Evolutionary conservation across 2,113 vertebrate genomes (phyloP).

Genomic region (Tringa solitaria): DNA sequence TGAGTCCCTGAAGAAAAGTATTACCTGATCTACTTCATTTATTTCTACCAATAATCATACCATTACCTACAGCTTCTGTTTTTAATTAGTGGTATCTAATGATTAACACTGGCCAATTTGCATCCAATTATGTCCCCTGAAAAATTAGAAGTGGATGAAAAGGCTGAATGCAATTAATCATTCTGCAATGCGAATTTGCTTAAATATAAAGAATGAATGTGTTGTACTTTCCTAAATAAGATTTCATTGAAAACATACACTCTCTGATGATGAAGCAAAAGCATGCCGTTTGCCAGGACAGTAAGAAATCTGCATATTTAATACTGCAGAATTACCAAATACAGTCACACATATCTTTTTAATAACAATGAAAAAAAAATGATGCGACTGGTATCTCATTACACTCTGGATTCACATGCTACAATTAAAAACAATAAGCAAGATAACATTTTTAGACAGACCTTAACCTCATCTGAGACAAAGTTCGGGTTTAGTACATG

Average conservation of each 20-base stretch:
- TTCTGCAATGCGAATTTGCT: slow-evolving; percentile 12
- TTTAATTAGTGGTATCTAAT: slow-evolving; percentile 76
- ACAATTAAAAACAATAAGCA: neutral
- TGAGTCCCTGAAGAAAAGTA: slow-evolving; percentile 55
- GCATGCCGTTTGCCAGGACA: neutral
- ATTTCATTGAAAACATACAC: slow-evolving; percentile 36
- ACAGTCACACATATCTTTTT: neutral
- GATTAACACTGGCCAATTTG: slow-evolving; percentile 75
- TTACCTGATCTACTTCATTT: slow-evolving; percentile 72
- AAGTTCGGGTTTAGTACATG: neutral
- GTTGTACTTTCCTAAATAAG: slow-evolving; percentile 41
- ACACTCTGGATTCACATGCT: neutral
- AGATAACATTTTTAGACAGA: neutral
- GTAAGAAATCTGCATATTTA: slow-evolving; percentile 20
- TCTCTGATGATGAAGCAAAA: neutral
- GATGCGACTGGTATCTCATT: neutral
- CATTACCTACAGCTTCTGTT: slow-evolving; percentile 72
- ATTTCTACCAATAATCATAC: slow-evolving; percentile 74
- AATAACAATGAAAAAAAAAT: neutral
- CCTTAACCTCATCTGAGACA: neutral
- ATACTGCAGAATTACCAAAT: neutral
- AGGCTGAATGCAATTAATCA: slow-evolving; percentile 66
- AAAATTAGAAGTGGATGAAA: slow-evolving; percentile 70
- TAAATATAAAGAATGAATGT: slow-evolving; percentile 59
- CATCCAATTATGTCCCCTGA: slow-evolving; percentile 70